phyloP scores from a whole-genome alignment of 2,113 vertebrate species.

The Catagonus wagneri region DNA sequence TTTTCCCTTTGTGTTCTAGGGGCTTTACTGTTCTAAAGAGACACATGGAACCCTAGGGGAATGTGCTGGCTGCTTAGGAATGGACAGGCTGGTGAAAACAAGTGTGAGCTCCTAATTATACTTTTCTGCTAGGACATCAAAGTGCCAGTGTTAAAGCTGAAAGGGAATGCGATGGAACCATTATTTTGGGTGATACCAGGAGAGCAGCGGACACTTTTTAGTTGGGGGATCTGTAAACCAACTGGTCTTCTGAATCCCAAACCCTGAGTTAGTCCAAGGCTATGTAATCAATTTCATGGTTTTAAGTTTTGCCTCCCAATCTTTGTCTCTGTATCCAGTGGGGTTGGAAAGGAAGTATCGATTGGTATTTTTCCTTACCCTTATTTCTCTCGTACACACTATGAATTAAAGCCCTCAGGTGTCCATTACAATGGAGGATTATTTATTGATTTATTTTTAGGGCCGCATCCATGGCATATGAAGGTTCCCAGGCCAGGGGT shows the following conservation, averaged over 20 bases:
- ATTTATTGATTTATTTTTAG: too few relatives aligned
- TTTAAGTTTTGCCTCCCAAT: neutral
- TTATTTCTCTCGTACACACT: neutral
- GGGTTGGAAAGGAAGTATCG: neutral
- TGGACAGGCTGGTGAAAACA: neutral
- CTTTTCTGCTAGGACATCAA: neutral
- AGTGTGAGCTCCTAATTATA: neutral
- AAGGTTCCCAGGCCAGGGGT: too few relatives aligned
- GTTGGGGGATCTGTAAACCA: neutral
- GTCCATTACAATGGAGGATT: neutral
- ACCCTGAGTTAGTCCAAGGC: neutral
- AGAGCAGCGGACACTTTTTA: neutral
- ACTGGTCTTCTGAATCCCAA: neutral
- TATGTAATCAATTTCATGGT: neutral
- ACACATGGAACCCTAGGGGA: neutral
- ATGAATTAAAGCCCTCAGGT: neutral
- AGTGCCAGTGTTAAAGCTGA: neutral
- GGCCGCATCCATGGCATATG: too few relatives aligned
- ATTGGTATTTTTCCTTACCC: neutral
- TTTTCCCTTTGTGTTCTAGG: conserved; percentile 1
- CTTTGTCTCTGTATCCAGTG: neutral
- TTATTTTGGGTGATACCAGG: neutral
- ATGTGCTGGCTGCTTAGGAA: neutral
- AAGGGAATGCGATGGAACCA: neutral
- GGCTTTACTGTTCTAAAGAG: neutral